phyloP scores from a whole-genome alignment of 2,888 invertebrate species.

The Drosophila rubida region DNA sequence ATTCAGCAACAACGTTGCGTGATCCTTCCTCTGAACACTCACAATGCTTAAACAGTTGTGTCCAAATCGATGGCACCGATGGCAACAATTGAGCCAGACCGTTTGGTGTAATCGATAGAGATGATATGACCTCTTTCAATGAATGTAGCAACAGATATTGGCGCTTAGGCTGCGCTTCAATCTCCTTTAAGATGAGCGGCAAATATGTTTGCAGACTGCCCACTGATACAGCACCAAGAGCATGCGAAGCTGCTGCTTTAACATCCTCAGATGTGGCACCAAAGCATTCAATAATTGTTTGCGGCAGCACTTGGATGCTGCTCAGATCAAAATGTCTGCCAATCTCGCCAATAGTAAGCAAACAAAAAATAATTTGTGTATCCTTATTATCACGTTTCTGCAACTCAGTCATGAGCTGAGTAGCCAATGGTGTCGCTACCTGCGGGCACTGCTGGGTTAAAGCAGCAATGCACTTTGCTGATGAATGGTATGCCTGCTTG shows the following conservation, averaged over 20 bases:
- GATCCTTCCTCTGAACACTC: conserved; percentile 99
- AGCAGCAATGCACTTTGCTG: conserved; percentile 98
- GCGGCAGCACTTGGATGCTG: conserved; percentile 90
- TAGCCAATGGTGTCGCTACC: conserved; percentile 89
- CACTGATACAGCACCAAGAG: conserved; percentile 97
- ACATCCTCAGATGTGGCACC: conserved; percentile 97
- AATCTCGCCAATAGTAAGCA: conserved; percentile 98
- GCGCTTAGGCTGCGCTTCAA: conserved; percentile 96
- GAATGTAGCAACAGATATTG: conserved; percentile 98
- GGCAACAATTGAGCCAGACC: conserved; percentile 91
- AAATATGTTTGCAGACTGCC: conserved; percentile 97
- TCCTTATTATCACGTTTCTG: conserved; percentile 88
- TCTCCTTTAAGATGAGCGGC: conserved; percentile 97
- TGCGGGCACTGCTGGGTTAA: conserved; percentile 92
- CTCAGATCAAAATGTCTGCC: conserved; percentile 96
- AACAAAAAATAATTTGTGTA: conserved; percentile 95
- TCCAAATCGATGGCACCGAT: conserved; percentile 96
- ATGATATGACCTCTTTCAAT: conserved; percentile 97
- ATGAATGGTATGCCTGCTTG: conserved; percentile 95
- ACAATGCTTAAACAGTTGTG: conserved; percentile 96
- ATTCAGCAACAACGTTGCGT: conserved; percentile 99
- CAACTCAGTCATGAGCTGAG: conserved; percentile 90
- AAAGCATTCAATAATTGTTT: conserved; percentile 94
- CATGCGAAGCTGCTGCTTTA: conserved; percentile 98
- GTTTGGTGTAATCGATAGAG: conserved; percentile 90